A percentile compares a stretch with the other conserved stretches of the same genome.
phyloP scores from a whole-genome alignment of 2,113 vertebrate species.

The Passer domesticus region DNA sequence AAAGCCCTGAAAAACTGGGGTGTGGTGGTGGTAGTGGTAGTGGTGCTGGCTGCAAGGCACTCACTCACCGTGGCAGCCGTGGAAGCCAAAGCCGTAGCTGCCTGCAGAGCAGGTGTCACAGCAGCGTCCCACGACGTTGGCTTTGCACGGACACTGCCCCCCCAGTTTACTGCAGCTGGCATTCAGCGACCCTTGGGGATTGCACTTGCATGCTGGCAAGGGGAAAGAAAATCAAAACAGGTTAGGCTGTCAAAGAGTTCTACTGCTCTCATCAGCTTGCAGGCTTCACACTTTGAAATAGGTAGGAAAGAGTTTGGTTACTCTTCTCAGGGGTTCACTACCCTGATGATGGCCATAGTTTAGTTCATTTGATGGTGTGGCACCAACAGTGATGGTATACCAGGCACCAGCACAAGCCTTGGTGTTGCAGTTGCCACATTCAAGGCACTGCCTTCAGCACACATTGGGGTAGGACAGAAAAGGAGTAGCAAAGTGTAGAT shows the following conservation, averaged over 20 bases:
- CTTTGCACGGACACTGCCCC: constrained; percentile 84
- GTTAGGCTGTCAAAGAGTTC: background rate
- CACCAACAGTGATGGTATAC: background rate
- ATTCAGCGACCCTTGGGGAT: constrained; percentile 71
- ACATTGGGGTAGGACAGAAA: background rate
- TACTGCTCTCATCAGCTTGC: background rate
- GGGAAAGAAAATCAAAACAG: background rate
- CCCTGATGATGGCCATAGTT: background rate
- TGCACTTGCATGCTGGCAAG: constrained; percentile 81
- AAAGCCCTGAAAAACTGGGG: background rate
- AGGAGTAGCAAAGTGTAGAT: background rate
- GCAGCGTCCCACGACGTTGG: constrained; percentile 78
- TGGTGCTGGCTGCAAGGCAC: background rate
- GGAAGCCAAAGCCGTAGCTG: constrained; percentile 79
- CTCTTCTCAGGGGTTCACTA: background rate
- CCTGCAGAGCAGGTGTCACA: constrained; percentile 80
- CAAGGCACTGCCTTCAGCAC: background rate
- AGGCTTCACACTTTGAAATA: background rate
- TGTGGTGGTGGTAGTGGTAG: background rate
- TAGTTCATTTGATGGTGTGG: background rate
- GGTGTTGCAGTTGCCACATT: background rate
- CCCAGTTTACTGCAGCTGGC: constrained; percentile 78
- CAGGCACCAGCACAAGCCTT: background rate
- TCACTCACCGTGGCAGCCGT: constrained; percentile 81
- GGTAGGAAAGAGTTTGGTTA: background rate